Evolutionary conservation across 2,797 vertebrate genomes (phyloP).

Genomic region (Leucoraja ocellata): DNA sequence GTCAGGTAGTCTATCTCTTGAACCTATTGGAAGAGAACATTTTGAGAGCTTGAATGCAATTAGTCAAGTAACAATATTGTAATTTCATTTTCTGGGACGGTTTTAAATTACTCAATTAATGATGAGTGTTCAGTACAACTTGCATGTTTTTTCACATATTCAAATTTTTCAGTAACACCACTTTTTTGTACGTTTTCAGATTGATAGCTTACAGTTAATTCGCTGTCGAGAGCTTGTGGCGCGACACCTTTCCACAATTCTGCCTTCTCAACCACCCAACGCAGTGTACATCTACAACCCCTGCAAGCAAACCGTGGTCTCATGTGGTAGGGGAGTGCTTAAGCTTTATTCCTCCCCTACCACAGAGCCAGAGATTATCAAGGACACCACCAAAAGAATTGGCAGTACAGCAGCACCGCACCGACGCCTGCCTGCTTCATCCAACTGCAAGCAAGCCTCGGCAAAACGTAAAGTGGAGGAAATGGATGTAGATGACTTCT

Average conservation of each 20-base stretch:
- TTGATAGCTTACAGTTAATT: conserved; percentile 83
- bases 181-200: conserved; percentile 54
- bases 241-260: conserved; percentile 74
- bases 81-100: not conserved
- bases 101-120: not conserved
- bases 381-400: conserved; percentile 50
- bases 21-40: not conserved
- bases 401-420: conserved; percentile 48
- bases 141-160: not conserved
- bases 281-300: conserved; percentile 93
- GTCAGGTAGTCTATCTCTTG: not conserved
- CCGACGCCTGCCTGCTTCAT: conserved; percentile 57
- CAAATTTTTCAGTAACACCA: not conserved
- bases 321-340: conserved; percentile 62
- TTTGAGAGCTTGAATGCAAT: not conserved
- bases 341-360: conserved; percentile 59
- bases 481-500: conserved; percentile 96
- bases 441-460: conserved; percentile 68
- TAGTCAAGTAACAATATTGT: conserved; percentile 4
- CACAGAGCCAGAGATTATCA: conserved; percentile 58
- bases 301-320: conserved; percentile 62
- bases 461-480: conserved; percentile 92
- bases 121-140: not conserved
- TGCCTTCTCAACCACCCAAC: conserved; percentile 80
- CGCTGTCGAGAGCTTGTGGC: conserved; percentile 83